A percentile compares a stretch with the other conserved stretches of the same genome.
Conservation (phyloP, 2,888 invertebrate species). For the Erynnis tages region DNA sequence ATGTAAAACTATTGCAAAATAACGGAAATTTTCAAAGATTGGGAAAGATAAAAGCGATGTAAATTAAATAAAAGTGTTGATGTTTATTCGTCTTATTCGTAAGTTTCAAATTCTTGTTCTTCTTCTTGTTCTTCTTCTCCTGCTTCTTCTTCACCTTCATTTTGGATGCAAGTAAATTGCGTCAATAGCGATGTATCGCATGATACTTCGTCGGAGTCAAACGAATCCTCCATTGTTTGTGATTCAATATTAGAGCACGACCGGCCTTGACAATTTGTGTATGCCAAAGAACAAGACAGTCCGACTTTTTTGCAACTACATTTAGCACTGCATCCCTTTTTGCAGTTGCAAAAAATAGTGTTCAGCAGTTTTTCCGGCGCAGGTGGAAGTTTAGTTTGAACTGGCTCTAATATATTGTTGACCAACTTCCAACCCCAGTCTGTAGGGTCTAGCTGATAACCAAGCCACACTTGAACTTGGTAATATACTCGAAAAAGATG, state of each 20-base stretch:
- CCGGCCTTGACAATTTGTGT: slow-evolving; percentile 35
- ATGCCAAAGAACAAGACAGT: slow-evolving; percentile 37
- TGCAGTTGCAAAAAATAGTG: slow-evolving; percentile 35
- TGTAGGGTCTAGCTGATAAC: slow-evolving; percentile 35
- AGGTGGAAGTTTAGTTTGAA: slow-evolving; percentile 32
- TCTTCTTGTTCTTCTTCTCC: slow-evolving; percentile 19
- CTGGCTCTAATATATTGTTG: slow-evolving; percentile 17
- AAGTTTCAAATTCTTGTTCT: neutral
- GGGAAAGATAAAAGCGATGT: slow-evolving; percentile 28
- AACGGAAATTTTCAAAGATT: slow-evolving; percentile 24
- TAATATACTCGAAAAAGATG: slow-evolving; percentile 34
- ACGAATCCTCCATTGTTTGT: slow-evolving; percentile 31
- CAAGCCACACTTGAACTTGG: slow-evolving; percentile 36
- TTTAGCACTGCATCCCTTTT: slow-evolving; percentile 33
- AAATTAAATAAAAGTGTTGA: slow-evolving; percentile 25
- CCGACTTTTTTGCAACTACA: slow-evolving; percentile 36
- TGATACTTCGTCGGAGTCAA: slow-evolving; percentile 18
- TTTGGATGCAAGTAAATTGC: slow-evolving; percentile 8
- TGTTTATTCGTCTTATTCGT: slow-evolving; percentile 20
- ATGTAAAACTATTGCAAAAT: slow-evolving; percentile 29
- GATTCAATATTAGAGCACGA: slow-evolving; percentile 36
- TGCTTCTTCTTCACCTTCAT: slow-evolving; percentile 14
- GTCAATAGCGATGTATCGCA: slow-evolving; percentile 10
- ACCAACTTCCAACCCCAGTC: slow-evolving; percentile 33
- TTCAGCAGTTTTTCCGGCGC: slow-evolving; percentile 35